Percentiles rank a stretch among this genome's conserved stretches.
Conservation (phyloP, 2,888 invertebrate genomes). For the Thymelicus acteon region DNA sequence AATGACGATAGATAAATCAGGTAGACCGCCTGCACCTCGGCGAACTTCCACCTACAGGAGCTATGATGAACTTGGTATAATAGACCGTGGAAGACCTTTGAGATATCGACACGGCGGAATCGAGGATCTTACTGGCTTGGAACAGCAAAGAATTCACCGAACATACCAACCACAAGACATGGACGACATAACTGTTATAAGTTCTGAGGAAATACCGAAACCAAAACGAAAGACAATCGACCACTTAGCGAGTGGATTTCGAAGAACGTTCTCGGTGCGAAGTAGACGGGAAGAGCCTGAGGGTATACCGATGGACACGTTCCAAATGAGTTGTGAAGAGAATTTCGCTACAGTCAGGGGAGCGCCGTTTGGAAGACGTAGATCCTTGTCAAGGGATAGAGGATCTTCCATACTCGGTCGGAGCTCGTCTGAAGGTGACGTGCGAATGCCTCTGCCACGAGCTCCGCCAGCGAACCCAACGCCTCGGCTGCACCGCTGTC, state of each 20-base stretch:
- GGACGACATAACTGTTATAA: slow-evolving; percentile 77
- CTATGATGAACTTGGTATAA: slow-evolving; percentile 75
- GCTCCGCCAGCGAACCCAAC: slow-evolving; percentile 71
- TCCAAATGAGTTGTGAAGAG: slow-evolving; percentile 66
- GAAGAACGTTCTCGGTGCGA: slow-evolving; percentile 76
- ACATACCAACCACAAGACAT: slow-evolving; percentile 64
- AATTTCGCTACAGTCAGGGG: slow-evolving; percentile 77
- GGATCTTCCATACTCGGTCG: slow-evolving; percentile 83
- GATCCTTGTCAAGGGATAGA: slow-evolving; percentile 80
- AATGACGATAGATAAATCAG: slow-evolving; percentile 79
- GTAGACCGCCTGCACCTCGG: slow-evolving; percentile 74
- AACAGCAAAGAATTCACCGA: slow-evolving; percentile 60
- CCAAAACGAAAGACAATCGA: slow-evolving; percentile 74
- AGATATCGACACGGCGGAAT: slow-evolving; percentile 73
- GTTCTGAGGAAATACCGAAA: slow-evolving; percentile 75
- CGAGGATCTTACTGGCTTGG: slow-evolving; percentile 73
- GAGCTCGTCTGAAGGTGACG: slow-evolving; percentile 90
- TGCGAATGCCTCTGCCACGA: slow-evolving; percentile 73
- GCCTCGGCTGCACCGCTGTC: slow-evolving; percentile 87
- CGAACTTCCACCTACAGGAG: slow-evolving; percentile 78
- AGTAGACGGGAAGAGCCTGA: slow-evolving; percentile 69
- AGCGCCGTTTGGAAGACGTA: slow-evolving; percentile 75
- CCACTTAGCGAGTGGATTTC: slow-evolving; percentile 73
- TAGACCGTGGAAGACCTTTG: slow-evolving; percentile 69
- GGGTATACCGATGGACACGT: slow-evolving; percentile 74